These are phyloP conservation scores for Mohoua ochrocephala DNA, from an alignment of 2,113 vertebrate genomes.

Conservation along the genomic window DNA sequence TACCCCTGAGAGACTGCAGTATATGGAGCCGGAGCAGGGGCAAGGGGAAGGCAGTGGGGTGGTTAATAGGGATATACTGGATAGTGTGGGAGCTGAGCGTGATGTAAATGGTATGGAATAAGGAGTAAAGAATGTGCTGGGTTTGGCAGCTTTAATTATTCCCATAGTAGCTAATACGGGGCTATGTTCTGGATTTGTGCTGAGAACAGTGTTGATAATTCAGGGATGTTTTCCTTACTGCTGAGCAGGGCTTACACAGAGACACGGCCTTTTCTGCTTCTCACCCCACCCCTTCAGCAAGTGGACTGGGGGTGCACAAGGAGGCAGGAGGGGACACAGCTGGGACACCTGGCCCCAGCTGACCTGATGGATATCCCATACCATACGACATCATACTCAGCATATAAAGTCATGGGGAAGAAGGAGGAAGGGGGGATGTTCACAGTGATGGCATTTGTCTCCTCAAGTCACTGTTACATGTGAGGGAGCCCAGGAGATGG, in stretches of 20 bases:
- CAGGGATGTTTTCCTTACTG: background rate
- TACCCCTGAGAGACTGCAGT: background rate
- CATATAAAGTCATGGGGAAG: background rate
- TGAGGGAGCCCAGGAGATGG: background rate
- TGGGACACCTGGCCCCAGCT: background rate
- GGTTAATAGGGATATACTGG: background rate
- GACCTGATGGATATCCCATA: background rate
- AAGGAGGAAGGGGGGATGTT: background rate
- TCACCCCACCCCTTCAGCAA: rapidly evolving
- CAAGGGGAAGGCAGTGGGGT: background rate
- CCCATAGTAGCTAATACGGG: background rate
- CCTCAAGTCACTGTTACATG: rapidly evolving
- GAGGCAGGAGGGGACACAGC: background rate
- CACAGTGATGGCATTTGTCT: background rate
- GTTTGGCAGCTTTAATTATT: background rate
- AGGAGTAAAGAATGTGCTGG: background rate
- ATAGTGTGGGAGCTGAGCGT: background rate
- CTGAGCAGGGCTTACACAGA: background rate
- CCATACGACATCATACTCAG: background rate
- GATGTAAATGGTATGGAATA: background rate
- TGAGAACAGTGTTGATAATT: background rate
- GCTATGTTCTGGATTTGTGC: background rate
- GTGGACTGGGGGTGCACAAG: background rate
- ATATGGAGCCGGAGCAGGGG: background rate
- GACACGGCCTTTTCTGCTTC: background rate